Evolutionary conservation across 2,113 vertebrate species (phyloP), one percentile per base, ranked within the genome.

Genomic region (Perca schrenkii): DNA sequence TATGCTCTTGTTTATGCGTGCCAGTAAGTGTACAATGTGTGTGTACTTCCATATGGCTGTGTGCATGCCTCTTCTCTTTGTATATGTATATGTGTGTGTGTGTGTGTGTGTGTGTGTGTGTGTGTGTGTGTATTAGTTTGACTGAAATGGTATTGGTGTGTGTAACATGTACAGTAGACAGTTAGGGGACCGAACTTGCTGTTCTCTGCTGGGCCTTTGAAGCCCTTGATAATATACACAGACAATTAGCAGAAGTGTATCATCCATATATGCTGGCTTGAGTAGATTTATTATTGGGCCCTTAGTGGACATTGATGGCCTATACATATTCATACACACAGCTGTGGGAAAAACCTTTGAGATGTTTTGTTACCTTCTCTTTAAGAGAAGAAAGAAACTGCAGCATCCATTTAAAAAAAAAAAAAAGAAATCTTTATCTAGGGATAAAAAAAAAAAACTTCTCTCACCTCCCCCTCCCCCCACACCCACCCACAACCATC

Each of bases 241-340:
- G 76, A 89, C 89, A 92, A 93, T 93, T 92, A 93, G 85, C 78
- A 88, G 2, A 83, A 83, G 64, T 34, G 74, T 31, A 77, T 87
- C 82, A 64, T 91, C 74, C 61, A 73, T 79, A 70, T 54, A 70
- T 66, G 71, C 72, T 88, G 86, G 84, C 87, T 89, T 77, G 73
- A 87, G 77, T 83, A 87, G 85, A 92, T 93, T 91, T 93, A 93
- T 94, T 85, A 90, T 85, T 13, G 62, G 88, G 86, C 91, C 91
- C 83, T 89, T 83, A 79, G 83, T 90, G 91, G 82, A 91, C 40
- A 54, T 77, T 86, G 88, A 92, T 86, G 86, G 78, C 47, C 31
- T 78, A 86, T 92, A 91, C 90, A 92, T 93, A 94, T 92, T 91
- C 88, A 94, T 91, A 79, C 3, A 49, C 43, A 68, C 76, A 78